A percentile compares a stretch with the other conserved stretches of the same genome.
Evolutionary conservation across 2,888 invertebrate species (phyloP).

Genomic region (Drosophila hamatofila): DNA sequence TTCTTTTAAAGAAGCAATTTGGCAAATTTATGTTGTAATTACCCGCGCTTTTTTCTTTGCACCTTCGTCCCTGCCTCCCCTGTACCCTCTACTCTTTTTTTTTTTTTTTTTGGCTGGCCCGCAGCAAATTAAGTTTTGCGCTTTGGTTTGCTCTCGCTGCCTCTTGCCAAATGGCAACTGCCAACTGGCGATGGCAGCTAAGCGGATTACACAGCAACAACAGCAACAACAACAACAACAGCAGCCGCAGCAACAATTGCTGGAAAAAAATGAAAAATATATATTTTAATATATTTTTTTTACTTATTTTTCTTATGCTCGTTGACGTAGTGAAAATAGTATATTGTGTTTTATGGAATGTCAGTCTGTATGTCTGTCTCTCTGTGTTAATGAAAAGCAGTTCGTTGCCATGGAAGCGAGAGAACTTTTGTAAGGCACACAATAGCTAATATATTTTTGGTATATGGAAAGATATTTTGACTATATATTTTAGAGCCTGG

Average conservation of each 20-base stretch:
- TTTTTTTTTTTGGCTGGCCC: constrained; percentile 7
- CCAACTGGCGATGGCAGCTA: constrained; percentile 66
- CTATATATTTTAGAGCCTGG: too few species aligned
- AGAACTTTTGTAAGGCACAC: neutral
- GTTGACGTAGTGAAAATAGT: constrained; percentile 1
- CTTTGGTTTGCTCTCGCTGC: constrained; percentile 37
- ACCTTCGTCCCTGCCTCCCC: too few species aligned
- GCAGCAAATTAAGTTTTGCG: constrained; percentile 75
- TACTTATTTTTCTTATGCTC: constrained; percentile 27
- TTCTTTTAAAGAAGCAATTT: constrained; percentile 74
- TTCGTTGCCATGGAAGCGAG: neutral
- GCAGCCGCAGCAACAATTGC: constrained; percentile 2
- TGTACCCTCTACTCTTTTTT: too few species aligned
- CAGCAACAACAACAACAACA: constrained; percentile 13
- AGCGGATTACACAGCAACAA: constrained; percentile 68
- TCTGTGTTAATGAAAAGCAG: neutral
- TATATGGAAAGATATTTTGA: too few species aligned
- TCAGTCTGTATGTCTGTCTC: neutral
- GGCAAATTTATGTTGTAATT: constrained; percentile 76
- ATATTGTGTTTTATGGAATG: neutral
- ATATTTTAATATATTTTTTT: constrained; percentile 25
- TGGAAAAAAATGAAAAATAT: constrained; percentile 4
- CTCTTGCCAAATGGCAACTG: constrained; percentile 61
- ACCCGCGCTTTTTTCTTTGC: constrained; percentile 18
- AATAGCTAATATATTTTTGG: too few species aligned